phyloP scores from a whole-genome alignment of 2,797 vertebrate species.

The Galaxias olidus region DNA sequence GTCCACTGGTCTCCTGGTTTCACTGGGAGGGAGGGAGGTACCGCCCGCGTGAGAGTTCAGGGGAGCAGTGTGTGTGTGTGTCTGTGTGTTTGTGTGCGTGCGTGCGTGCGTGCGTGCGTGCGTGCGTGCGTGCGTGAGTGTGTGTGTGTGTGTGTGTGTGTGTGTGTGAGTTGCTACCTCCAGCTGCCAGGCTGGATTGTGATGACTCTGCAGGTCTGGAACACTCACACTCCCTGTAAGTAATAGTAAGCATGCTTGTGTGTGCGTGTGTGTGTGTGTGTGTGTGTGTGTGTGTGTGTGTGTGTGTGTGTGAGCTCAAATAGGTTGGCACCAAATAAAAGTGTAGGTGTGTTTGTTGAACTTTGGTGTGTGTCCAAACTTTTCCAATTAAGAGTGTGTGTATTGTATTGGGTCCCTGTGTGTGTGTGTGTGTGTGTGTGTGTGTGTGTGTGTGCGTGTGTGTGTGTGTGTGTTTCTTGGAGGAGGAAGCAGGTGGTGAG shows the following conservation, averaged over 20 bases:
- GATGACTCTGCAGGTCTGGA: slow-evolving; percentile 44
- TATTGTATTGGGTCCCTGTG: too few species aligned
- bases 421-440: not conserved
- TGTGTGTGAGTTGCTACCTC: slow-evolving; percentile 22
- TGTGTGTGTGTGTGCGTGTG: not conserved
- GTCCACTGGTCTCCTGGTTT: too few species aligned
- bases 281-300: slow-evolving; percentile 8
- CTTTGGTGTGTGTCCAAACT: slow-evolving; percentile 5
- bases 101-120: not conserved
- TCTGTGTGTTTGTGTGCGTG: slow-evolving; percentile 13
- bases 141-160: slow-evolving; percentile 17
- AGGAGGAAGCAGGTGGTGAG: slow-evolving; percentile 54
- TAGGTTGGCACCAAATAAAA: slow-evolving; percentile 20
- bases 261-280: slow-evolving; percentile 16
- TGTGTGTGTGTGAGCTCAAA: slow-evolving; percentile 14
- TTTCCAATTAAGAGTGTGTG: slow-evolving; percentile 8
- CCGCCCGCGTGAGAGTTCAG: too few species aligned
- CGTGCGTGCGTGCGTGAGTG: not conserved
- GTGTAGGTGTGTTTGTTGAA: slow-evolving; percentile 21
- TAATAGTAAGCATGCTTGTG: too few species aligned
- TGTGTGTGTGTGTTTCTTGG: slow-evolving; percentile 27
- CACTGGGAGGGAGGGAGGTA: too few species aligned
- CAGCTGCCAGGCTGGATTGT: slow-evolving; percentile 29
- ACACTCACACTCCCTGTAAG: slow-evolving; percentile 35
- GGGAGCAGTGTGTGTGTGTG: slow-evolving; percentile 7